Percentiles rank a stretch among this genome's conserved stretches.
Evolutionary conservation across 2,888 invertebrate species (phyloP).

Genomic region (Athripsodes cinereus): DNA sequence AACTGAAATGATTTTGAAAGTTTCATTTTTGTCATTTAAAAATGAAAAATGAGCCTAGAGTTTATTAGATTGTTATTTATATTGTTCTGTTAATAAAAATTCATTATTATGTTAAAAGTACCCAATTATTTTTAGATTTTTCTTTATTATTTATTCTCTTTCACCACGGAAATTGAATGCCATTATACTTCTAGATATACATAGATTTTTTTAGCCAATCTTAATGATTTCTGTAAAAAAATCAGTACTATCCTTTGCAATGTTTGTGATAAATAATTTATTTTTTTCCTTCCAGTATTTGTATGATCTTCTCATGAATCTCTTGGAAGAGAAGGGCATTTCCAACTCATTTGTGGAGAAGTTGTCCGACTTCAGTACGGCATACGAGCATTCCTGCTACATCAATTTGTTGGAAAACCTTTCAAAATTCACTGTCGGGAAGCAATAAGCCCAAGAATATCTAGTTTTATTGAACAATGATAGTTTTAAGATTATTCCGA

Average conservation of each 20-base stretch:
- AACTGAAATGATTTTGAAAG: no score
- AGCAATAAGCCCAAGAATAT: constrained; percentile 29
- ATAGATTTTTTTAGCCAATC: no score
- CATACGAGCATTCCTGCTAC: constrained; percentile 89
- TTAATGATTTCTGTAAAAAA: neutral
- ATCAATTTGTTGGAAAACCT: constrained; percentile 81
- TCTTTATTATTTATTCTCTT: no score
- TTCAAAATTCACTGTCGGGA: constrained; percentile 75
- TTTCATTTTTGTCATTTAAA: no score
- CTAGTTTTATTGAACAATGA: neutral
- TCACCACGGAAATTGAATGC: no score
- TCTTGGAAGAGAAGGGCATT: constrained; percentile 93
- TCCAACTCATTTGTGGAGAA: constrained; percentile 90
- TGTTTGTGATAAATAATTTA: neutral
- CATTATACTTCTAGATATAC: no score
- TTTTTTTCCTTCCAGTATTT: constrained; percentile 61
- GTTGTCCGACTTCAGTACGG: constrained; percentile 80
- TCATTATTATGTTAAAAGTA: no score
- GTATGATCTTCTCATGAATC: constrained; percentile 90
- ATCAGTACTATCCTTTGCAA: neutral
- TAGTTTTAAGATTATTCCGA: no score
- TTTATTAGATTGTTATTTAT: no score
- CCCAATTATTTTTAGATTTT: no score
- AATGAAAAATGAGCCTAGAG: no score
- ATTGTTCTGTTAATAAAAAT: no score